Base-by-base conservation (phyloP, 1,140 invertebrate genomes). In the Hypothenemus hampei region DNA sequence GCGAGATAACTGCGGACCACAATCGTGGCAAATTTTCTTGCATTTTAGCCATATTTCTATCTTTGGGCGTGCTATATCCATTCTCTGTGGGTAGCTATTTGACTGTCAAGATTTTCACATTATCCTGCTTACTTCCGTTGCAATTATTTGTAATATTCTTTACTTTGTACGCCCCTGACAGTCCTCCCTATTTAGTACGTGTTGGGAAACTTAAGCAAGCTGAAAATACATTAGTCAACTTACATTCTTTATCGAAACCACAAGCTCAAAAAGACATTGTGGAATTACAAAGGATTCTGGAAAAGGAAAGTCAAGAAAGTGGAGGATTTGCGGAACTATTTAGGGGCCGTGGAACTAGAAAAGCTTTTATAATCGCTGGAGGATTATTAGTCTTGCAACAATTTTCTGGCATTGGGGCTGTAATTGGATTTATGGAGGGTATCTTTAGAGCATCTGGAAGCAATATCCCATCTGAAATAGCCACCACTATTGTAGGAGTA, bases 381-480 rank as follows among this genome's bases (percentile, higher is more conserved):
- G 81, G 82, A 11, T 73, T 93, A 1, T 91, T 93, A 86, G 73
- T 89, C 43, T 86, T 93, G 68, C 90, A 93, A 66, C 91, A 93
- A 68, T 72, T 93, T 20, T 84, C 83, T 46, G 89, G 91, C 29
- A 87, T 93, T 15, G 93, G 93, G 61, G 87, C 85, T 0, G 85
- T 93, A 16, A 84, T 91, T 51, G 92, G 92, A 68, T 92, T 91
- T 62, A 77, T 85, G 0, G 78, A 78, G 0, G 64, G 72, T 0
- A 92, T 95, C 50, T 92, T 94, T 61, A 57, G 76, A 36, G 74
- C 70, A n/a, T 77, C 85, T 5, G 77, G 81, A 37, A 79, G 75
- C 13, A 55, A 69, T 2, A 75, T 90, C 6, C 60, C 77, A 7
- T 52, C 80, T 0, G 70, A 74, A 20, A 63, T 79, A 8, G 73